Percentiles rank a stretch among this genome's conserved stretches.
Evolutionary conservation across 2,888 invertebrate genomes (phyloP).

Genomic region (Formica aserva): DNA sequence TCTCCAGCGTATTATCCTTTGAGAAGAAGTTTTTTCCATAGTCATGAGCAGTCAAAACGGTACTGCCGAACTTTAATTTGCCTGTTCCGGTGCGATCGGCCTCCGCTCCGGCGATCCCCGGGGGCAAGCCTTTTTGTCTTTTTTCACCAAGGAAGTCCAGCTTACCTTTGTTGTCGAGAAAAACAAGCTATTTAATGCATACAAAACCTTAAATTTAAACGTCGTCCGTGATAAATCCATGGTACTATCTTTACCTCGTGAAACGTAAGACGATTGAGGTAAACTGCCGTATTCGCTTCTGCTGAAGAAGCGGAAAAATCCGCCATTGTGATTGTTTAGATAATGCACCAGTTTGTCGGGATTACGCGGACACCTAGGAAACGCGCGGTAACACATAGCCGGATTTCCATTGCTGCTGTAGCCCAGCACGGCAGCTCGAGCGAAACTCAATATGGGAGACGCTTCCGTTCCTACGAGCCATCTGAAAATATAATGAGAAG

Average conservation of each 20-base stretch:
- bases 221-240: not conserved
- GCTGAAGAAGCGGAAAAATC: slow-evolving; percentile 93
- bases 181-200: slow-evolving; percentile 4
- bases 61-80: slow-evolving; percentile 83
- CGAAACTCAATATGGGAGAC: slow-evolving; percentile 91
- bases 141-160: not conserved
- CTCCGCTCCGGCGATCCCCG: not conserved
- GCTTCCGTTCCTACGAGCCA: slow-evolving; percentile 87
- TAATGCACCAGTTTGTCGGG: slow-evolving; percentile 91
- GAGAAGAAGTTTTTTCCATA: slow-evolving; percentile 33
- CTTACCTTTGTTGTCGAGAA: slow-evolving; percentile 15
- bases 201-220: not conserved
- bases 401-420: slow-evolving; percentile 89
- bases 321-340: slow-evolving; percentile 94
- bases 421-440: slow-evolving; percentile 92
- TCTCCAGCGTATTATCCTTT: slow-evolving; percentile 17
- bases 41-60: slow-evolving; percentile 11
- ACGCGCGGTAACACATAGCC: slow-evolving; percentile 88
- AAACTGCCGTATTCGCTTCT: slow-evolving; percentile 39
- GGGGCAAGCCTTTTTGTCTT: slow-evolving; percentile 20
- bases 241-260: slow-evolving; percentile 23
- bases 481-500: slow-evolving; percentile 83
- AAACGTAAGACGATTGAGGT: not conserved
- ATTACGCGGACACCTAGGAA: slow-evolving; percentile 91
- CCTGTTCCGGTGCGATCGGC: slow-evolving; percentile 86